Conservation (phyloP, 2,888 invertebrate genomes). For the Drosophila subsilvestris region DNA sequence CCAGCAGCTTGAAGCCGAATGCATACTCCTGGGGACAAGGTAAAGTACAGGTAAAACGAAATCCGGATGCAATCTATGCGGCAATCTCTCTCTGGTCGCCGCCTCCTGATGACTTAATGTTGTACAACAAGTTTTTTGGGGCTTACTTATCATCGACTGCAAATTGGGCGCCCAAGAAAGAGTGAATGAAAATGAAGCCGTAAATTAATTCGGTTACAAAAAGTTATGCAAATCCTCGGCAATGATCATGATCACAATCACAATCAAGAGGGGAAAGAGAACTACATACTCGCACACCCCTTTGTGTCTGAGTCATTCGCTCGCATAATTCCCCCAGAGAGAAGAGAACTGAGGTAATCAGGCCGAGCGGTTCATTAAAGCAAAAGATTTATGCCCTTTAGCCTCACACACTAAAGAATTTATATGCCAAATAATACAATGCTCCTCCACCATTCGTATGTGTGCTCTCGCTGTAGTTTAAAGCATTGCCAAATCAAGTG, state of each 20-base stretch:
- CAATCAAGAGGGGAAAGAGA: neutral
- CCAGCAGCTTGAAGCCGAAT: slow-evolving; percentile 8
- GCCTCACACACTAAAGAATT: slow-evolving; percentile 49
- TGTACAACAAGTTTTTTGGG: slow-evolving; percentile 41
- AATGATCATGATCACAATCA: neutral
- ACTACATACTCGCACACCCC: neutral
- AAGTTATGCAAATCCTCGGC: slow-evolving; percentile 63
- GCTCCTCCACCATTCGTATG: slow-evolving; percentile 21
- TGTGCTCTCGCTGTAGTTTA: neutral
- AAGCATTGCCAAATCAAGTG: slow-evolving; percentile 75
- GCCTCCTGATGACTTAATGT: slow-evolving; percentile 64
- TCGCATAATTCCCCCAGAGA: neutral
- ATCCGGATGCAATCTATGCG: slow-evolving; percentile 52
- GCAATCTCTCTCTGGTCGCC: slow-evolving; percentile 40
- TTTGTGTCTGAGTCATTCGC: neutral
- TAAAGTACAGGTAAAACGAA: slow-evolving; percentile 33
- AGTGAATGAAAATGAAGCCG: slow-evolving; percentile 61
- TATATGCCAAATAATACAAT: slow-evolving; percentile 77
- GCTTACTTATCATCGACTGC: slow-evolving; percentile 22
- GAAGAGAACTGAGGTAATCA: slow-evolving; percentile 58
- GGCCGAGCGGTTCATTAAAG: slow-evolving; percentile 72
- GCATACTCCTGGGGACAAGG: neutral
- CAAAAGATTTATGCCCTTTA: slow-evolving; percentile 68
- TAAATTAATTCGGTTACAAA: slow-evolving; percentile 66
- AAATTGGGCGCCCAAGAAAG: slow-evolving; percentile 18